phyloP scores from a whole-genome alignment of 2,113 vertebrate genomes.

The Grammomys surdaster region DNA sequence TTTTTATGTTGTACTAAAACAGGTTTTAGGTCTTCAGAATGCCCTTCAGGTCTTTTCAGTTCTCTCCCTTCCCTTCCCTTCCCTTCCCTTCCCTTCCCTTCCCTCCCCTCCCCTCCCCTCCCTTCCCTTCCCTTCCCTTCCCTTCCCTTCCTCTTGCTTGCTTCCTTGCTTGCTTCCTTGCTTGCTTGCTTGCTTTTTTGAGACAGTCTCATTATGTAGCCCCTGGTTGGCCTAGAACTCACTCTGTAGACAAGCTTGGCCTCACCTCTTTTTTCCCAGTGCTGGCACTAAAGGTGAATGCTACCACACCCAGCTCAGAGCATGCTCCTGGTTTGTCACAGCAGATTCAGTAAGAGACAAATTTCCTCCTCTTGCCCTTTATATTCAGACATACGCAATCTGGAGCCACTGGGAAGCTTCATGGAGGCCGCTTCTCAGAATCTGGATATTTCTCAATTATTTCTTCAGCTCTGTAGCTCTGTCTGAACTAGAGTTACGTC shows the following conservation, averaged over 20 bases:
- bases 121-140: too few species aligned
- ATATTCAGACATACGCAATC: background rate
- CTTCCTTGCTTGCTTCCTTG: too few species aligned
- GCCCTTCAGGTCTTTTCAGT: background rate
- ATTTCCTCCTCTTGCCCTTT: background rate
- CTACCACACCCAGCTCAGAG: background rate
- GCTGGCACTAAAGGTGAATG: background rate
- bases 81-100: fast-evolving
- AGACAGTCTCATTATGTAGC: background rate
- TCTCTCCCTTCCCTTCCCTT: fast-evolving
- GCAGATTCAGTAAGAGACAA: background rate
- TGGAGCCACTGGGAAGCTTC: fast-evolving
- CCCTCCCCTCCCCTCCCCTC: background rate
- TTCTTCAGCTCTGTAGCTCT: slow-evolving; percentile 11
- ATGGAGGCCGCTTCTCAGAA: background rate
- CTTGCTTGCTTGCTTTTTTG: background rate
- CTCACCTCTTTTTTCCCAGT: background rate
- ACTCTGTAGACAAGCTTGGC: background rate
- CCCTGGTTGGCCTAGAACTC: background rate
- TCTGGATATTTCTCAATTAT: background rate
- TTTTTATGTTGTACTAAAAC: background rate
- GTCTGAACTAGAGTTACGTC: slow-evolving; percentile 9
- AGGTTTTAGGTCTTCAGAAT: background rate
- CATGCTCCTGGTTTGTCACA: background rate
- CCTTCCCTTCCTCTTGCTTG: too few species aligned